Base-by-base conservation (phyloP, 2,888 invertebrate genomes). In the Mimas tiliae region DNA sequence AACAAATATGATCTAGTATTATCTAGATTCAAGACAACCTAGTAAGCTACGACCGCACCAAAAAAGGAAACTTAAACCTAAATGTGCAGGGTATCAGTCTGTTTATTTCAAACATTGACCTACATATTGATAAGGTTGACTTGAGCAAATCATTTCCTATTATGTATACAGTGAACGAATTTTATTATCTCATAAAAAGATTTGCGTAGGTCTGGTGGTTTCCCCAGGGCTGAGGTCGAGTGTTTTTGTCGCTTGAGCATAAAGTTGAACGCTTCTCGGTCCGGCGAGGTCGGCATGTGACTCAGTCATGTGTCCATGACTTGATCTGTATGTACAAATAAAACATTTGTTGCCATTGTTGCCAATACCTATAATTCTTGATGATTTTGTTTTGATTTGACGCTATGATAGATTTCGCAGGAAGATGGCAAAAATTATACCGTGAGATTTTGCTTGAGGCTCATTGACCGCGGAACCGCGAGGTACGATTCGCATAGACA, bases 271-370 rank as follows among this genome's bases (percentile, higher is more conserved):
- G 48, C 50, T 42, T 80, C 70, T 72, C 63, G 65, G 73, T 74
- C 72, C 67, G 63, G 64, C 73, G 73, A 81, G 81, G 77, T 71
- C 78, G 47, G 11, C 45, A 55, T 42, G 45, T 65, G 53, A 64
- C 42, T 45, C 45, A 58, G 16, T 14, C 14, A 42, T 2, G 53
- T 12, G 14, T 27, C n/a, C 16, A 55, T 8, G 55, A 38, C 38
- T 12, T 55, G 45, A n/a, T 33, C n/a, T 14, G 53, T 53, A 34
- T 64, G 53, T 45, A 53, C 52, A 53, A 53, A 33, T 38, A 38
- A 38, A 53, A 6, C 52, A 27, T 7, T 27, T 51, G 27, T 1
- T 27, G 14, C 8, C 42, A 42, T 9, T 12, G 52, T 27, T 27
- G 27, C 4, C 38, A 38, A 9, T 38, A 53, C 53, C 14, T 27